Evolutionary conservation across 2,888 invertebrate species (phyloP).

Genomic region (Brachylomia viminalis): DNA sequence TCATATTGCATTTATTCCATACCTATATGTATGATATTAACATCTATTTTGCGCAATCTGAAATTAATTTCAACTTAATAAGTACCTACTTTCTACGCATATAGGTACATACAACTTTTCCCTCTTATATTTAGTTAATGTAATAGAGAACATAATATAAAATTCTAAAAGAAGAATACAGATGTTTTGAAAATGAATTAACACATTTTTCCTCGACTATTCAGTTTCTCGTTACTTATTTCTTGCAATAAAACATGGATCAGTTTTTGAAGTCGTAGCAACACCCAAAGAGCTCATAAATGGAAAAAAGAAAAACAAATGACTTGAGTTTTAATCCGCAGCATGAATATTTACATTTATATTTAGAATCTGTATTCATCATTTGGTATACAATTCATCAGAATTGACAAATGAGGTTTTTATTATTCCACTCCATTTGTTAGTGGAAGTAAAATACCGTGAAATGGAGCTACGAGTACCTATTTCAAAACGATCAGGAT

Average conservation of each 20-base stretch:
- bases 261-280: not conserved
- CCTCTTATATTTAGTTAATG: slow-evolving; percentile 1
- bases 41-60: not conserved
- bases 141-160: slow-evolving; percentile 2
- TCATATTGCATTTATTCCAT: slow-evolving; percentile 12
- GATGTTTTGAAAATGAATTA: not conserved
- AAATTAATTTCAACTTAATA: slow-evolving; percentile 3
- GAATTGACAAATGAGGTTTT: slow-evolving; percentile 53
- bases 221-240: not conserved
- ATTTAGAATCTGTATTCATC: slow-evolving; percentile 46
- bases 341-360: slow-evolving; percentile 43
- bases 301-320: not conserved
- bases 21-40: slow-evolving; percentile 3
- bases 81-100: not conserved
- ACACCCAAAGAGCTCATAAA: not conserved
- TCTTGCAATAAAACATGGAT: slow-evolving; percentile 6
- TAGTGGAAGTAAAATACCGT: slow-evolving; percentile 29
- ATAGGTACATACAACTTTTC: not conserved
- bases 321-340: slow-evolving; percentile 22
- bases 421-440: slow-evolving; percentile 59
- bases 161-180: slow-evolving; percentile 1
- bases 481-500: slow-evolving; percentile 21
- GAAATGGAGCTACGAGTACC: slow-evolving; percentile 37
- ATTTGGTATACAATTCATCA: slow-evolving; percentile 41
- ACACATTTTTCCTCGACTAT: not conserved